phyloP scores from a whole-genome alignment of 2,113 vertebrate genomes.

The Probosciger aterrimus region DNA sequence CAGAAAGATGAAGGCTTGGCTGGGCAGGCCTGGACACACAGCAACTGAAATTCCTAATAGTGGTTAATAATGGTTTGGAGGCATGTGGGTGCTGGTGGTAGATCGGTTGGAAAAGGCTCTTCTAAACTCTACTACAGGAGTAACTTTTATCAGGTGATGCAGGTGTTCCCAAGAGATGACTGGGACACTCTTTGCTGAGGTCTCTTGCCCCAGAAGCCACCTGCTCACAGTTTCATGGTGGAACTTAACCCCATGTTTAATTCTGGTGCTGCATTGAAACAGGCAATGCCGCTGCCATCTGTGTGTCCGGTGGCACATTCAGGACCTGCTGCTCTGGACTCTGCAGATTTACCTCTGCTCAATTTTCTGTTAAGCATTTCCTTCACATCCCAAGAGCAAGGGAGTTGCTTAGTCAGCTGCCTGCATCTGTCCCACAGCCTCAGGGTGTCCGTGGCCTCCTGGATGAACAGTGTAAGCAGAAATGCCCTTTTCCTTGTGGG shows the following conservation, averaged over 20 bases:
- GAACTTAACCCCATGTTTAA: background rate
- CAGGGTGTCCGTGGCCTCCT: background rate
- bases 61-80: background rate
- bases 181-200: background rate
- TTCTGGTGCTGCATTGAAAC: background rate
- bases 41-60: background rate
- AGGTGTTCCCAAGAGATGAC: background rate
- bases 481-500: background rate
- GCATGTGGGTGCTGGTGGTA: background rate
- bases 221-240: background rate
- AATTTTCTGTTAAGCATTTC: background rate
- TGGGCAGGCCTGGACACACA: background rate
- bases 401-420: background rate
- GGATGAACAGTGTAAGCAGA: background rate
- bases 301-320: rapidly evolving
- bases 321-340: background rate
- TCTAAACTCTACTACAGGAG: background rate
- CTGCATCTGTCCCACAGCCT: background rate
- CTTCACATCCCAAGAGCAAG: background rate
- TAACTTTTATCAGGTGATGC: background rate
- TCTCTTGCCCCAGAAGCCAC: background rate
- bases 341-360: background rate
- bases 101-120: background rate
- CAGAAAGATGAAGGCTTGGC: background rate
- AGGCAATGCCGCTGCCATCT: background rate